phyloP scores from a whole-genome alignment of 2,888 invertebrate genomes.

The Nemoura dubitans region DNA sequence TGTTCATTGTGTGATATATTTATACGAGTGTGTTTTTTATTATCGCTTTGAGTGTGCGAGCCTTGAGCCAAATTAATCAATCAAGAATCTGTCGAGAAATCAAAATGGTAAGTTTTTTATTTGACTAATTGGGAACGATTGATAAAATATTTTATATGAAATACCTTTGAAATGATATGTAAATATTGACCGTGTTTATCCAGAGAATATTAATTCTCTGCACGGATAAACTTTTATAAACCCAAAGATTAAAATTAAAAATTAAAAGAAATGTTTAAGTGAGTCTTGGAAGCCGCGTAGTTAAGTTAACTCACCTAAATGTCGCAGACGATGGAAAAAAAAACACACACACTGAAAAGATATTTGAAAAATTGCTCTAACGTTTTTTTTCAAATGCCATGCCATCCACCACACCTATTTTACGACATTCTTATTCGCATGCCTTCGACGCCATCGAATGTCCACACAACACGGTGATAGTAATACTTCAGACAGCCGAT shows the following conservation, averaged over 20 bases:
- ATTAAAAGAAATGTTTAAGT: no score
- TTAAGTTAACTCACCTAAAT: no score
- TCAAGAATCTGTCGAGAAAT: background rate
- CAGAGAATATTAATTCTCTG: no score
- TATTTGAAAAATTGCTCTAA: background rate
- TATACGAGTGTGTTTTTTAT: background rate
- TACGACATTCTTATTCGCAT: background rate
- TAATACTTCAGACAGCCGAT: background rate
- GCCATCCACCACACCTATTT: background rate
- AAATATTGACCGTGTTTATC: no score
- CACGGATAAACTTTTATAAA: no score
- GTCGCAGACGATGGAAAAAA: no score
- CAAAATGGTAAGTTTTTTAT: background rate
- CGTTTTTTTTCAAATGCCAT: background rate
- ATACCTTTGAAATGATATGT: no score
- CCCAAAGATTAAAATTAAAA: no score
- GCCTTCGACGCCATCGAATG: background rate
- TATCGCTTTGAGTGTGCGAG: background rate
- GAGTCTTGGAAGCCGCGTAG: no score
- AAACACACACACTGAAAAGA: no score
- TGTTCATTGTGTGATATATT: background rate
- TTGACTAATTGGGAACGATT: background rate
- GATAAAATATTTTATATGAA: no score
- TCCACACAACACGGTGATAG: background rate
- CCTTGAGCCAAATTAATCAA: background rate